Percentiles rank a stretch among this genome's conserved stretches.
Evolutionary conservation across 2,113 vertebrate genomes (phyloP).

Genomic region (Calidris pygmaea): DNA sequence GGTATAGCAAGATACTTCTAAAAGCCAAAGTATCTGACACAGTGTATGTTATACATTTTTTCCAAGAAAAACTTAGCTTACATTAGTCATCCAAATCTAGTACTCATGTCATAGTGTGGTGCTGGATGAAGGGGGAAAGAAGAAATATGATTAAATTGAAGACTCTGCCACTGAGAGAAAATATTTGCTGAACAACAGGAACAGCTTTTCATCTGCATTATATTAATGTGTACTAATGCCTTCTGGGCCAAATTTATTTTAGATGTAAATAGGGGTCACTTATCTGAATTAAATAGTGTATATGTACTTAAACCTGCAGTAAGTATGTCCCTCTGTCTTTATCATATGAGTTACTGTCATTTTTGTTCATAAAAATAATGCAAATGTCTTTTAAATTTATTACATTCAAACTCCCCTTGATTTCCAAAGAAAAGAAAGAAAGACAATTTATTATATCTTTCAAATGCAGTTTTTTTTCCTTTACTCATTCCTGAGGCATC

Average conservation of each 20-base stretch:
- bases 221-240: neutral
- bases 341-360: neutral
- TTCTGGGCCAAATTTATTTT: neutral
- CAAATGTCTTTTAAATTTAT: neutral
- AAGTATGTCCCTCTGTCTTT: neutral
- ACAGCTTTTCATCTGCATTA: neutral
- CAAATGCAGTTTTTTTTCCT: neutral
- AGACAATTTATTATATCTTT: neutral
- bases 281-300: neutral
- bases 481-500: neutral
- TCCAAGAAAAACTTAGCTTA: neutral
- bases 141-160: neutral
- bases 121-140: neutral
- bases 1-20: neutral
- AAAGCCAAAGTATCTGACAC: neutral
- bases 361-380: neutral
- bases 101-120: neutral
- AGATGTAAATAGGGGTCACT: neutral
- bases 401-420: neutral
- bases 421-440: neutral
- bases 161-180: neutral
- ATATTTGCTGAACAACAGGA: neutral
- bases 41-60: neutral
- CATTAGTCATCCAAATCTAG: neutral
- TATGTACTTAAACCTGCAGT: neutral